A percentile compares a stretch with the other conserved stretches of the same genome.
Evolutionary conservation across 92 coral and sea anemone species (phyloP).

Genomic region (Umimayanthus kanabou): DNA sequence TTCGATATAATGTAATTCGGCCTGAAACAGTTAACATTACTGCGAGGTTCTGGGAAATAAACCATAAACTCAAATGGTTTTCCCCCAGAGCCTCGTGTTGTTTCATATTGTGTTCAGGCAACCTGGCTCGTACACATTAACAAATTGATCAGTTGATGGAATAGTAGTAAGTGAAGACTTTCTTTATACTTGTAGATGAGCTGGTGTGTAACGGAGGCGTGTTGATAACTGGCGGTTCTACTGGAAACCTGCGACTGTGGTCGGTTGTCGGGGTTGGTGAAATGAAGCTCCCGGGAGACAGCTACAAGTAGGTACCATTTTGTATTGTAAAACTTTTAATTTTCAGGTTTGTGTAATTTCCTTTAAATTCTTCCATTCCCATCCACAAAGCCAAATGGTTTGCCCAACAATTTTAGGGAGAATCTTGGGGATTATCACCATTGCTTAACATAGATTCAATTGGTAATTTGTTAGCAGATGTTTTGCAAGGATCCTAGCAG

Average conservation of each 20-base stretch:
- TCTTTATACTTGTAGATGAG: conserved; percentile 49
- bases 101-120: too few species aligned
- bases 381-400: too few species aligned
- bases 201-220: conserved; percentile 76
- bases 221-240: conserved; percentile 82
- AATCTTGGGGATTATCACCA: too few species aligned
- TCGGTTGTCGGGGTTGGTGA: conserved; percentile 90
- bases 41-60: background rate
- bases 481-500: too few species aligned
- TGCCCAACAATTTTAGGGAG: too few species aligned
- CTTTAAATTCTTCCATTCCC: too few species aligned
- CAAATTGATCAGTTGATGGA: background rate
- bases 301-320: conserved; percentile 63
- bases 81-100: background rate
- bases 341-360: too few species aligned
- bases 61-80: background rate
- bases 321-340: too few species aligned
- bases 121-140: background rate
- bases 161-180: background rate
- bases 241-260: conserved; percentile 91
- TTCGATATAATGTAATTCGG: background rate
- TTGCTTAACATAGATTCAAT: too few species aligned
- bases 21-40: background rate
- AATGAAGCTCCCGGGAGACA: conserved; percentile 88
- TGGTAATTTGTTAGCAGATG: too few species aligned